phyloP scores from a whole-genome alignment of 2,113 vertebrate species.

The Salminus brasiliensis region DNA sequence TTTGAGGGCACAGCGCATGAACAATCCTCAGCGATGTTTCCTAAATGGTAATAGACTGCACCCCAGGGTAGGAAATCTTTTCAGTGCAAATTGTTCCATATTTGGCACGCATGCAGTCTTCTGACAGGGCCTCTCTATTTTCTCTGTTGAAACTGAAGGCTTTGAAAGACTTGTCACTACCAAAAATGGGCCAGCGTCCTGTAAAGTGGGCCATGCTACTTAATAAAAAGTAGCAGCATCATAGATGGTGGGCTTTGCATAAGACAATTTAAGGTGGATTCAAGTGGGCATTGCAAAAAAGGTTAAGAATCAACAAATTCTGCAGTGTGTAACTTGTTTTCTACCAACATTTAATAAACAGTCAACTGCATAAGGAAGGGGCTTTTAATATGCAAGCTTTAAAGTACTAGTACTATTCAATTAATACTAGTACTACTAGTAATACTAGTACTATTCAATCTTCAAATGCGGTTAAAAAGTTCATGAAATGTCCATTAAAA shows the following conservation, averaged over 20 bases:
- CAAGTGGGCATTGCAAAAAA: neutral
- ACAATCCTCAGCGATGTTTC: neutral
- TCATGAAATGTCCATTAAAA: too few species aligned
- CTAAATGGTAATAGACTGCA: constrained; percentile 4
- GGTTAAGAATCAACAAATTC: neutral
- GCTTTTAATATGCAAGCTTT: too few species aligned
- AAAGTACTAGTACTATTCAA: too few species aligned
- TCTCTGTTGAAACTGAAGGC: constrained; percentile 49
- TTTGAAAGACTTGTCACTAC: constrained; percentile 47
- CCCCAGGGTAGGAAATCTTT: constrained; percentile 5
- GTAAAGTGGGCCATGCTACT: constrained; percentile 69
- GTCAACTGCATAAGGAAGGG: too few species aligned
- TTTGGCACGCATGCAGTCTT: constrained; percentile 23
- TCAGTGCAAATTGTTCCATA: constrained; percentile 3
- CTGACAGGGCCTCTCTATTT: constrained; percentile 38
- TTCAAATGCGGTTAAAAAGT: too few species aligned
- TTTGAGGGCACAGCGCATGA: neutral
- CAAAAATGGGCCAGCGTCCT: constrained; percentile 74
- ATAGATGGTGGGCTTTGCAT: constrained; percentile 54
- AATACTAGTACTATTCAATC: too few species aligned
- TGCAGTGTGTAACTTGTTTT: neutral
- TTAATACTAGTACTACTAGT: too few species aligned
- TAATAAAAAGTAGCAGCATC: constrained; percentile 72
- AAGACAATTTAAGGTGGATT: constrained; percentile 55
- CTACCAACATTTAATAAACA: too few species aligned